Base-by-base conservation (phyloP, 2,113 vertebrate genomes). In the Boulengeromyrus knoepffleri region DNA sequence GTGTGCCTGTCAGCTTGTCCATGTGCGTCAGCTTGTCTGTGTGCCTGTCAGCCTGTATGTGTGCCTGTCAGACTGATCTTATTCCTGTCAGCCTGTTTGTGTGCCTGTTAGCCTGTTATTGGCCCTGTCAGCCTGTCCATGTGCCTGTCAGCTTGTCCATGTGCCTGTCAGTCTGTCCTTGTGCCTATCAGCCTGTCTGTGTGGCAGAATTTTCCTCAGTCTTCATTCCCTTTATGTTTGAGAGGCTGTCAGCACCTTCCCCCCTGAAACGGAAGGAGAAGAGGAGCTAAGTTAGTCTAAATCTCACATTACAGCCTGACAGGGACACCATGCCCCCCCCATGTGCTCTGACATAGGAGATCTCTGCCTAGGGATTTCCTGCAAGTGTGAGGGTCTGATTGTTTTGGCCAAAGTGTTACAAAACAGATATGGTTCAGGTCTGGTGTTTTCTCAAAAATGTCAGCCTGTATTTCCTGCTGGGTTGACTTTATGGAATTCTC, bases 251-350 rank as follows among this genome's bases (percentile, higher is more conserved):
- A 93, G 74, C 87, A 87, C 90, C 93, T 93, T 92, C 92, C 93
- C 94, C 93, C 96, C 96, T 96, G 95, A 95, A 96, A 96, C 95
- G 95, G 91, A 96, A 95, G 95, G 96, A 96, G 95, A 95, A 95
- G 95, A 95, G 91, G 92, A 94, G 92, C 95, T 90, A 87, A 84
- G 94, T 96, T 96, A 96, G 93, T 93, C 46, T 83, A 62, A 12
- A 87, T 90, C 56, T n/a, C 56, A 70, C 84, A 36, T 90, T 46
- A 45, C 21, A 87, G 47, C 77, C 47, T 89, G 19, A 80, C 24
- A 45, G 70, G 47, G 52, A 87, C 49, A 50, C 31, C 31, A 27
- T 49, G 66, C 12, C 56, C 21, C 53, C 31, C 49, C 66, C 15
- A 31, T 47, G 5, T 13, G n/a, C 42, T 24, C 88, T 88, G 9